Conservation (phyloP, 2,797 vertebrate genomes). For the Echiichthys vipera region DNA sequence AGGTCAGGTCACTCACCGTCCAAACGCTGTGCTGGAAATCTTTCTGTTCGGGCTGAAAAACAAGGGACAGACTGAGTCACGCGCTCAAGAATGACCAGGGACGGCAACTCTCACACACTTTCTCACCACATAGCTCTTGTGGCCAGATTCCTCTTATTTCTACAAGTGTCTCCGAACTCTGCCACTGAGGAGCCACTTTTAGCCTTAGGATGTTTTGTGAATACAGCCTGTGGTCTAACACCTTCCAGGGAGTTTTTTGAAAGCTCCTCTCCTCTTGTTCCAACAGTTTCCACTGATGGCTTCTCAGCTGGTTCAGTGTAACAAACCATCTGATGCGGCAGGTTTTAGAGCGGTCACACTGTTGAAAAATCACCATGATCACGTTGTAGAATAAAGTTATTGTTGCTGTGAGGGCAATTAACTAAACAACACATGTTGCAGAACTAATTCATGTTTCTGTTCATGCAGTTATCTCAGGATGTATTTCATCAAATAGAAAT, state of each 20-base stretch:
- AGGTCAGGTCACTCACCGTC: slow-evolving; percentile 86
- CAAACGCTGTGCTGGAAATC: slow-evolving; percentile 96
- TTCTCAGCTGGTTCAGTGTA: neutral
- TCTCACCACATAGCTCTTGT: neutral
- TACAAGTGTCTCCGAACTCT: too few relatives aligned
- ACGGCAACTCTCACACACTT: neutral
- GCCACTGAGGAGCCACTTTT: too few relatives aligned
- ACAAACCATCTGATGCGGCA: too few relatives aligned
- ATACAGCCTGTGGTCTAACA: too few relatives aligned
- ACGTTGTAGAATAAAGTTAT: neutral
- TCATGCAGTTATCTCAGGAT: neutral
- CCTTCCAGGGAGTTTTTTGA: too few relatives aligned
- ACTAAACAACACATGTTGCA: neutral
- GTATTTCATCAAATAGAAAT: neutral
- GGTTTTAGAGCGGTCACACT: too few relatives aligned
- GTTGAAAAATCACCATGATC: neutral
- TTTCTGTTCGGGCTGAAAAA: slow-evolving; percentile 92
- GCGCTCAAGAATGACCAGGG: neutral
- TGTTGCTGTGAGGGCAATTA: neutral
- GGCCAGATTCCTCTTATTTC: too few relatives aligned
- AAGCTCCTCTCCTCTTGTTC: too few relatives aligned
- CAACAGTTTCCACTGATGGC: too few relatives aligned
- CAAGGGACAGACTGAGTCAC: slow-evolving; percentile 27
- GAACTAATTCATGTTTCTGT: neutral
- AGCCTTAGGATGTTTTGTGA: too few relatives aligned